Evolutionary conservation across 1,140 invertebrate species (phyloP).

Genomic region (Macrocentrus cingulum): DNA sequence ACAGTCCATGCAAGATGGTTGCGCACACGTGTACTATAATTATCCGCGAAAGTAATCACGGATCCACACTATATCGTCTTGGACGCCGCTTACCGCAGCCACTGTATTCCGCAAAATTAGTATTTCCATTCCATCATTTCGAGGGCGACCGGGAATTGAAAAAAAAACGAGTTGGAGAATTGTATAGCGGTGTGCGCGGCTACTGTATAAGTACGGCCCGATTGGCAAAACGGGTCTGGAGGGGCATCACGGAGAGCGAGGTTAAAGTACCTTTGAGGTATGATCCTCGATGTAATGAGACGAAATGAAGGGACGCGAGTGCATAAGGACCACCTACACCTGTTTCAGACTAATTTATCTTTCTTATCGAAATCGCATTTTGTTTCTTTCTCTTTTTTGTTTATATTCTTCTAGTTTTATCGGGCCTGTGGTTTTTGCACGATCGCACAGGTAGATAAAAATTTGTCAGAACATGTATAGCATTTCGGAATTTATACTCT

Average conservation of each 20-base stretch:
- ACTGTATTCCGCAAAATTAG: conserved; percentile 61
- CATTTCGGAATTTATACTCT: no score
- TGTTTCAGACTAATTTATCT: background rate
- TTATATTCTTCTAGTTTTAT: background rate
- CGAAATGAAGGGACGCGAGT: background rate
- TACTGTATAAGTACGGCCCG: conserved; percentile 54
- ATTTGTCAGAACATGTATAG: no score
- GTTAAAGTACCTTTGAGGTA: no score
- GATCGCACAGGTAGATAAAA: no score
- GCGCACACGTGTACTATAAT: conserved; percentile 58
- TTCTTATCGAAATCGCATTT: background rate
- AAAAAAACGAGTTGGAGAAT: conserved; percentile 35
- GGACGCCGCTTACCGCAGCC: conserved; percentile 53
- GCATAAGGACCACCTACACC: background rate
- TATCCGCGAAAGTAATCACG: conserved; percentile 56
- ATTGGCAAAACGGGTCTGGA: background rate
- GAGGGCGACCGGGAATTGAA: conserved; percentile 38
- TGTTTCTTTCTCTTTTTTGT: background rate
- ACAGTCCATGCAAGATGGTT: conserved; percentile 36
- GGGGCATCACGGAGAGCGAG: conserved; percentile 4
- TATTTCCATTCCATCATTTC: conserved; percentile 56
- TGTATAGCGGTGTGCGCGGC: conserved; percentile 36
- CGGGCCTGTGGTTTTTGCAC: no score
- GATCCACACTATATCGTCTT: conserved; percentile 45
- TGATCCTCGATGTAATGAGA: conserved; percentile 22